Base-by-base conservation (phyloP, 2,797 vertebrate species). In the Myripristis jacobus region DNA sequence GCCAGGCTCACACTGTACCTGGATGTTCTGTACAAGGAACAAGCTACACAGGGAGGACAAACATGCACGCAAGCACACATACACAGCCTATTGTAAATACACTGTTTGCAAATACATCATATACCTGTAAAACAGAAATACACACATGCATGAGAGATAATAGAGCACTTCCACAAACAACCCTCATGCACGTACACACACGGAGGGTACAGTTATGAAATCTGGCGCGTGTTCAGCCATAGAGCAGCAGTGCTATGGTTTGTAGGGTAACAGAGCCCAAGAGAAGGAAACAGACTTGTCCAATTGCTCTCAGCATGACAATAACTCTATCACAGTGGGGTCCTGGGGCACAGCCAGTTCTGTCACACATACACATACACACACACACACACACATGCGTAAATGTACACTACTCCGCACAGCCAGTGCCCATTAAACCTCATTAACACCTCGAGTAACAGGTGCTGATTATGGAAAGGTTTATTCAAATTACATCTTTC, bases 201-300 rank as follows among this genome's bases (percentile, higher is more conserved):
- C 53, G 53, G 31, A 44, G 1, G 56, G 64, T 59, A 71, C 77
- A 68, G 59, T 86, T 88, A 84, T 84, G 75, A 90, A 85, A 89
- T 68, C 54, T 54, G 34, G 47, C 78, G 50, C 13, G 8, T 79
- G 68, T 52, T 46, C 29, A 58, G n/a, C 69, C 65, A 76, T 70
- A 56, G 53, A 74, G 58, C 16, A 43, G 31, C 5, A 25, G 13
- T 58, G 55, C 15, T 81, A 51, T 60, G 48, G 36, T 59, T 51
- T 58, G 50, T 51, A 48, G 41, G 54, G 56, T 53, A 66, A 57
- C 34, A 50, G 59, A 73, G 47, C 18, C 22, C 18, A 55, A 57
- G 55, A 68, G 70, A 75, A 62, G 13, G 61, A 13, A 72, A 66
- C 18, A 4, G 71, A 58, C 50, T 31, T 69, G 77, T 34, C 25